These are phyloP conservation scores for Cisticola juncidis DNA, from an alignment of 2,113 vertebrate species.

Conservation along the genomic window DNA sequence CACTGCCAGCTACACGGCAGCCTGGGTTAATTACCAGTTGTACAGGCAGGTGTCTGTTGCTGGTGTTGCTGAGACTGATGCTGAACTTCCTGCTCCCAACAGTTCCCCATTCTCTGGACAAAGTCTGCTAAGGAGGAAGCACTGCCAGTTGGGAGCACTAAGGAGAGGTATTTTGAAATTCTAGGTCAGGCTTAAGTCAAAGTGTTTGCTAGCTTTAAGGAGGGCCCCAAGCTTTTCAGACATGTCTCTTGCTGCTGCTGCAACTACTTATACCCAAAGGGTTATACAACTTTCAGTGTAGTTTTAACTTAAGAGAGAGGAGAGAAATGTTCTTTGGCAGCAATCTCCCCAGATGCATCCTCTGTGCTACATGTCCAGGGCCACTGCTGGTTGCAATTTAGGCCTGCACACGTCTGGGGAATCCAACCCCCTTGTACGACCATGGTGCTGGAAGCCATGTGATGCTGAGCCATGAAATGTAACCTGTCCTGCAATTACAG, in stretches of 20 bases:
- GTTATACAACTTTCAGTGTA: not conserved
- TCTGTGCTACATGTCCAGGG: not conserved
- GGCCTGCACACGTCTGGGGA: not conserved
- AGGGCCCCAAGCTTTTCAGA: not conserved
- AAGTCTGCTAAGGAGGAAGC: not conserved
- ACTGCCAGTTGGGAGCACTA: fast-evolving
- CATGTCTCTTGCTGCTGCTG: not conserved
- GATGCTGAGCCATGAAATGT: conserved; percentile 30
- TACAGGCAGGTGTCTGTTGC: not conserved
- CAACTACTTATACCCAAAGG: not conserved
- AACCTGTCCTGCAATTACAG: conserved; percentile 22
- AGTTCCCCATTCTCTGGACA: not conserved
- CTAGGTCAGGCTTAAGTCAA: not conserved
- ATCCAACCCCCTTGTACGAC: not conserved
- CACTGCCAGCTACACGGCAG: fast-evolving
- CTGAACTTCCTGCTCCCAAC: not conserved
- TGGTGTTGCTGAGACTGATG: not conserved
- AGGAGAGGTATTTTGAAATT: not conserved
- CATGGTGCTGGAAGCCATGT: not conserved
- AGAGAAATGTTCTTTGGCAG: not conserved
- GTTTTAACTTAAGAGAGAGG: not conserved
- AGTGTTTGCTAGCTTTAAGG: not conserved
- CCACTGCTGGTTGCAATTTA: not conserved
- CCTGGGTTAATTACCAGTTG: not conserved
- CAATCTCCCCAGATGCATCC: not conserved